Conservation (phyloP, 1,140 invertebrate species). For the Hirudo medicinalis region DNA sequence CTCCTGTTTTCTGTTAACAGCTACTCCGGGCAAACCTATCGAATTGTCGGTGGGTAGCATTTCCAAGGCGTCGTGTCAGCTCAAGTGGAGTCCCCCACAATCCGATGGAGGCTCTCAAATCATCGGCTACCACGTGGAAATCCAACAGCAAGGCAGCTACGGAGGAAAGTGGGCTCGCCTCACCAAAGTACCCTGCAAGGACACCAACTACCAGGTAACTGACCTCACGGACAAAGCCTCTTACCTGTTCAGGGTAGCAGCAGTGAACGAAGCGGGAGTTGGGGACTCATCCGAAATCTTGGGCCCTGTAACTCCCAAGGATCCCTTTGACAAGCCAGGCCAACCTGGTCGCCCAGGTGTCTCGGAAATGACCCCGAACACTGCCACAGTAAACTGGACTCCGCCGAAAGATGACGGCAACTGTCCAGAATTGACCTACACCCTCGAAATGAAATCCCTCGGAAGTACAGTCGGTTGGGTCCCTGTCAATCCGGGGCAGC, state of each 20-base stretch:
- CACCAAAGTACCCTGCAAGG: slow-evolving; percentile 16
- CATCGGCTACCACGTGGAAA: slow-evolving; percentile 73
- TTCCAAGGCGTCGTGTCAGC: slow-evolving; percentile 77
- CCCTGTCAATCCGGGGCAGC: slow-evolving; percentile 8
- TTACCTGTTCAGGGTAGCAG: slow-evolving; percentile 35
- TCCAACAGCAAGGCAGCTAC: slow-evolving; percentile 77
- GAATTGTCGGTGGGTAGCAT: slow-evolving; percentile 67
- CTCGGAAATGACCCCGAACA: slow-evolving; percentile 80
- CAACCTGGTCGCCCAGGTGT: slow-evolving; percentile 53
- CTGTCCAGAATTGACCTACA: slow-evolving; percentile 23
- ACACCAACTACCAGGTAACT: slow-evolving; percentile 56
- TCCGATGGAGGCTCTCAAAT: slow-evolving; percentile 59
- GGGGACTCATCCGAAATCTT: slow-evolving; percentile 56
- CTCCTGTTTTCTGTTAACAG: slow-evolving; percentile 27
- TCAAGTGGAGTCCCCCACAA: slow-evolving; percentile 75
- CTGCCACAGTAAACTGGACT: slow-evolving; percentile 79
- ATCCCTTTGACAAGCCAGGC: slow-evolving; percentile 61
- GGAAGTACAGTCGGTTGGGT: slow-evolving; percentile 27
- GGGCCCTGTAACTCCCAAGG: slow-evolving; percentile 69
- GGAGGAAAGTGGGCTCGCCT: slow-evolving; percentile 54
- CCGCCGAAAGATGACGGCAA: slow-evolving; percentile 61
- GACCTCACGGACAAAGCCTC: slow-evolving; percentile 76
- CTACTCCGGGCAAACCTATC: slow-evolving; percentile 74
- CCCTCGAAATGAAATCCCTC: slow-evolving; percentile 48
- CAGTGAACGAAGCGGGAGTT: slow-evolving; percentile 35